Conservation (phyloP, 1,140 invertebrate genomes). For the Sipha flava region DNA sequence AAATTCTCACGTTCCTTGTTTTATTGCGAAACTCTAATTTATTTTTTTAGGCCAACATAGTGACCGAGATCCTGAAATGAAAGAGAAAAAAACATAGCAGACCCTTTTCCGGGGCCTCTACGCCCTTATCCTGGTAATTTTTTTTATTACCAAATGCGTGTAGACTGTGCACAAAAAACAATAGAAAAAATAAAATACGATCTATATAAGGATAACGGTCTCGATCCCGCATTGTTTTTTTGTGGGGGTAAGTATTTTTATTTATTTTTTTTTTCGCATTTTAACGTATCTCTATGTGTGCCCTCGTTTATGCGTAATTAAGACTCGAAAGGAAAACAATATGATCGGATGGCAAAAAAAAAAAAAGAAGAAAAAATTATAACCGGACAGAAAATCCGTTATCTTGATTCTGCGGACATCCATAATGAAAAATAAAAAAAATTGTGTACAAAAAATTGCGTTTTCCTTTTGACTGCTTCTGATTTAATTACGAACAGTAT, state of each 20-base stretch:
- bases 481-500: constrained; percentile 15
- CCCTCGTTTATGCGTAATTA: constrained; percentile 28
- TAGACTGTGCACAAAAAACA: neutral
- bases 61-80: neutral
- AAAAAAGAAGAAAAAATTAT: neutral
- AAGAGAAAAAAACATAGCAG: neutral
- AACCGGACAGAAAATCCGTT: constrained; percentile 16
- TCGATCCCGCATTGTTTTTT: constrained; percentile 25
- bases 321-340: neutral
- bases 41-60: neutral
- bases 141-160: neutral
- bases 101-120: neutral
- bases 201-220: constrained; percentile 27
- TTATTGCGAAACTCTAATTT: neutral
- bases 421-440: neutral
- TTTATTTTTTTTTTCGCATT: neutral
- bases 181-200: constrained; percentile 9
- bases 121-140: neutral
- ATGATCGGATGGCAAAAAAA: neutral
- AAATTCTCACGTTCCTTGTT: neutral
- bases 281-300: neutral
- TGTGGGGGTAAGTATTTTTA: neutral
- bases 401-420: constrained; percentile 14
- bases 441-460: constrained; percentile 10
- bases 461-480: neutral